Evolutionary conservation across 1,140 invertebrate genomes (phyloP).

Genomic region (Tetraneura akinire): DNA sequence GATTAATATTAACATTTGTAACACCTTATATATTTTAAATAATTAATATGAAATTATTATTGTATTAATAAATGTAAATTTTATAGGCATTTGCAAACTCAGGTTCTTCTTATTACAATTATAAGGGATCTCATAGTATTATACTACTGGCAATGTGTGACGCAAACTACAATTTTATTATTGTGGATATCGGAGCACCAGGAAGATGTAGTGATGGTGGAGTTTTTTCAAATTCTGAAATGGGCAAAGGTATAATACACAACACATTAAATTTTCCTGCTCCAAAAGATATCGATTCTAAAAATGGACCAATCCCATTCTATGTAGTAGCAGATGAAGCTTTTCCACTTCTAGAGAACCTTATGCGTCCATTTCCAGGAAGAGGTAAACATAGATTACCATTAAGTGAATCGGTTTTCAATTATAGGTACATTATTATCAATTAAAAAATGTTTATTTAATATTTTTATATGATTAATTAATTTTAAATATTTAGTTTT

Average conservation of each 20-base stretch:
- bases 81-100: conserved; percentile 52
- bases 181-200: conserved; percentile 25
- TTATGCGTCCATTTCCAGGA: not conserved
- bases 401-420: conserved; percentile 5
- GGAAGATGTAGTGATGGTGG: conserved; percentile 37
- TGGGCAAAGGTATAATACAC: conserved; percentile 47
- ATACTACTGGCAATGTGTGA: too few relatives aligned
- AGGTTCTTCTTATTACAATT: conserved; percentile 59
- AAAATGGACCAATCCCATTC: not conserved
- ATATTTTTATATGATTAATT: too few relatives aligned
- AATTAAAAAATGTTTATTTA: too few relatives aligned
- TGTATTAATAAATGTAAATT: too few relatives aligned
- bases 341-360: not conserved
- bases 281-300: not conserved
- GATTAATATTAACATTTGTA: too few relatives aligned
- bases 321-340: not conserved
- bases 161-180: conserved; percentile 8
- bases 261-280: conserved; percentile 1
- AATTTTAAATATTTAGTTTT: too few relatives aligned
- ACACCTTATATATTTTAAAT: not conserved
- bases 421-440: too few relatives aligned
- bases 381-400: not conserved
- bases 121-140: conserved; percentile 60
- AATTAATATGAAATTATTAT: conserved; percentile 9
- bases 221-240: conserved; percentile 3